Evolutionary conservation across 2,113 vertebrate species (phyloP), one percentile per base, ranked within the genome.

Genomic region (Larimichthys polyactis): DNA sequence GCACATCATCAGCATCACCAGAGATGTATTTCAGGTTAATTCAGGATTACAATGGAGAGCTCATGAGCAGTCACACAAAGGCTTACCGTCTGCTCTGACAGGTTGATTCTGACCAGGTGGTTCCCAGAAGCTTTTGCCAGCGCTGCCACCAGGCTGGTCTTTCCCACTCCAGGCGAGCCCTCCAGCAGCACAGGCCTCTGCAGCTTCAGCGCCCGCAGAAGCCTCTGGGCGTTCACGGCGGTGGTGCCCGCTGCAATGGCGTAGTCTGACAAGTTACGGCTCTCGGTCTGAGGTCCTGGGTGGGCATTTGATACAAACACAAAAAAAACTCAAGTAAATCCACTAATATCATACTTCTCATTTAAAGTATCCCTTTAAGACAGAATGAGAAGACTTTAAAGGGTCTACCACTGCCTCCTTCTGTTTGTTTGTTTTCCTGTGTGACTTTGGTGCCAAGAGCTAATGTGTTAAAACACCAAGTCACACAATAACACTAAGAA

Each of bases 161-260:
- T 99, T 58, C 98, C 98, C 80, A 99, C 98, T 1, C 98, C 98
- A 4, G 98, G 98, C 0, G 98, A 99, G 0, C 98, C 98, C 89
- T 99, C 98, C 84, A 99, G 90, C 32, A 99, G 94, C 89, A 99
- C 92, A 0, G 98, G 98, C 85, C 97, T 97, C 91, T 95, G 96
- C 75, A 99, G 94, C 89, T 99, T 98, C 19, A 98, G 89, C 5
- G 98, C 98, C 69, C 98, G 93, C 68, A 99, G 85, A 5, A 99
- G 90, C 65, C 98, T 95, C 83, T 97, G 97, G 20, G 97, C 96
- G 43, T 99, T 99, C 93, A 99, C 83, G 14, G 97, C 97, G 0
- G 98, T 98, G 3, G 98, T 99, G 63, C 97, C 97, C 0, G 98
- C 97, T 69, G 94, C 95, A 5, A 99, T 89, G 62, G 97, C 95